Base-by-base conservation (phyloP, 1,140 invertebrate species). In the Thereuonema tuberculata region DNA sequence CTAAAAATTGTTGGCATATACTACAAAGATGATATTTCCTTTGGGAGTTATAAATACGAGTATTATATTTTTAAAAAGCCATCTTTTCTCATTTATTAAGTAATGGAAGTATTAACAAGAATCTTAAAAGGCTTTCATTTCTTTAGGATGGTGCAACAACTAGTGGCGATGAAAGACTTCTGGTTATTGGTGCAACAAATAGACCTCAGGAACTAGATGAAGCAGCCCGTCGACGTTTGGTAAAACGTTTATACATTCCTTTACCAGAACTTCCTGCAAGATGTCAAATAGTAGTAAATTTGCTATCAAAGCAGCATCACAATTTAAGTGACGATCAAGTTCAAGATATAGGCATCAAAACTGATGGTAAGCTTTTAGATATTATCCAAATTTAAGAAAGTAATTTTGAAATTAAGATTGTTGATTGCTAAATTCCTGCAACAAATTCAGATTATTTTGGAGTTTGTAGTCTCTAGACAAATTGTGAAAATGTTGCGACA, bases 201-300 rank as follows among this genome's bases (percentile, higher is more conserved):
- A 75, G 93, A n/a, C 93, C 93, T 0, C 89, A 94, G 61, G 93
- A 97, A 69, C 71, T 97, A 2, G 93, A 97, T 72, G 92, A 96
- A 72, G 93, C 90, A 15, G 89, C 90, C 9, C 75, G 88, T 2
- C 76, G 92, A 62, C 78, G 93, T 50, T 82, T 96, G 25, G 87
- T 92, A 2, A 93, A 93, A 68, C 76, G 90, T 27, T 77, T 96
- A 0, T 94, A 95, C 67, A 86, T 96, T 63, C 87, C 89, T 0
- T 70, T 96, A n/a, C 93, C 93, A 0, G 87, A 91, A 68, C 65
- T 72, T 21, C 70, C 82, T 74, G 89, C 87, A 1, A 78, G 90
- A 27, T 72, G 78, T 56, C 82, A 93, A 68, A 86, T 97, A 56
- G 80, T 96, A 27, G 69, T 73, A 12, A 85, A 85, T 65, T 76